phyloP scores from a whole-genome alignment of 2,113 vertebrate species.

The Bambusicola thoracicus region DNA sequence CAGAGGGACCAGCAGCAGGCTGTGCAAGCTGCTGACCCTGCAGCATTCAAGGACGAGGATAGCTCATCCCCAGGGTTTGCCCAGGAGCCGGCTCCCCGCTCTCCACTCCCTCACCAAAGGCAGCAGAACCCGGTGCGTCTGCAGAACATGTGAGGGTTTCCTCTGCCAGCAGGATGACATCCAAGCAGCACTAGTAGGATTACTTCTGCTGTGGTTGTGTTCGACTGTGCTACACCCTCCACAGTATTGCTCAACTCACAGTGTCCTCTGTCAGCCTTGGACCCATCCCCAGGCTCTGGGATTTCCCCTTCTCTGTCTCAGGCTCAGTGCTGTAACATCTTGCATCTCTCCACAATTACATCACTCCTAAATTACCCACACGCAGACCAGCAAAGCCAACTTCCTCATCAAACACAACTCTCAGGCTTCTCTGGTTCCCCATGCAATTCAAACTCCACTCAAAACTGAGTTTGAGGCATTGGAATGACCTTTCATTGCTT shows the following conservation, averaged over 20 bases:
- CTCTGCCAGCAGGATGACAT: slow-evolving; percentile 41
- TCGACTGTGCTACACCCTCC: not conserved
- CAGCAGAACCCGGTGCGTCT: not conserved
- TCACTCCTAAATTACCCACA: not conserved
- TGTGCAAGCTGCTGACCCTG: not conserved
- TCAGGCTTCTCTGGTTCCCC: not conserved
- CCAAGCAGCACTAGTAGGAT: slow-evolving; percentile 9
- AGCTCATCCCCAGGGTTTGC: not conserved
- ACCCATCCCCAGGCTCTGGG: not conserved
- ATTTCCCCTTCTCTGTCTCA: not conserved
- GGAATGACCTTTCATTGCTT: not conserved
- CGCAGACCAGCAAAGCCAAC: not conserved
- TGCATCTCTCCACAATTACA: not conserved
- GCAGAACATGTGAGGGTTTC: slow-evolving; percentile 15
- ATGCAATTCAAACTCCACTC: rapidly evolving
- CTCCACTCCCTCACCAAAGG: rapidly evolving
- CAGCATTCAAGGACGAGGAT: not conserved
- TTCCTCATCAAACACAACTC: not conserved
- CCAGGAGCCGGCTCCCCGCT: not conserved
- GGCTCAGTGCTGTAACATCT: not conserved
- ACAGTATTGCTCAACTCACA: not conserved
- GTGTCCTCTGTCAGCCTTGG: not conserved
- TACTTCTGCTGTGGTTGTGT: not conserved
- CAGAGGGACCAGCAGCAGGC: rapidly evolving
- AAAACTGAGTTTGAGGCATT: not conserved